Percentiles rank a stretch among this genome's conserved stretches.
Evolutionary conservation across 1,140 invertebrate genomes (phyloP).

Genomic region (Bombus superbus): DNA sequence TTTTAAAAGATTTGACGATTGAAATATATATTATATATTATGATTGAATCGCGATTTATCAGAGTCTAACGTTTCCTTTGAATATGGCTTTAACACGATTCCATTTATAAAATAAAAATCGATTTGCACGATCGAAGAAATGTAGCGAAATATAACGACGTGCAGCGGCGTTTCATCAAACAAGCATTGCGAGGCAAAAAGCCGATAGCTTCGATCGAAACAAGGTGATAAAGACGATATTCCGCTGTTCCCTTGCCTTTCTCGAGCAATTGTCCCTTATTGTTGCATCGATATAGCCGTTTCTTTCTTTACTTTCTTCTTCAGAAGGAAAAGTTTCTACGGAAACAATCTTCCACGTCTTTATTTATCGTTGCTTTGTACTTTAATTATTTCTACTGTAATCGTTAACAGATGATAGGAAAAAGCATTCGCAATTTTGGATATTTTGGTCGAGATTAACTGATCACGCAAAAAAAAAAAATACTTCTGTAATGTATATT

Average conservation of each 20-base stretch:
- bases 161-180: conserved; percentile 17
- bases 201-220: conserved; percentile 59
- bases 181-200: conserved; percentile 47
- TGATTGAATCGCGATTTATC: no score
- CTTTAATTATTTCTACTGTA: background rate
- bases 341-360: no score
- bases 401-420: no score
- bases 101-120: background rate
- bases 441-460: no score
- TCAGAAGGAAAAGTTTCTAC: background rate
- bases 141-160: background rate
- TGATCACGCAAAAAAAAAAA: no score
- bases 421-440: no score
- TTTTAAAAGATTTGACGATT: no score
- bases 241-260: conserved; percentile 5
- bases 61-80: background rate
- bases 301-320: background rate
- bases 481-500: no score
- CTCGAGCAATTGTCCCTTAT: background rate
- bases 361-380: background rate
- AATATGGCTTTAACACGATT: no score
- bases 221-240: conserved; percentile 61
- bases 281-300: background rate
- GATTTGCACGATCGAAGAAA: conserved; percentile 34
- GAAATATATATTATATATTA: no score